Base-by-base conservation (phyloP, 2,113 vertebrate species). In the Phaethon lepturus region DNA sequence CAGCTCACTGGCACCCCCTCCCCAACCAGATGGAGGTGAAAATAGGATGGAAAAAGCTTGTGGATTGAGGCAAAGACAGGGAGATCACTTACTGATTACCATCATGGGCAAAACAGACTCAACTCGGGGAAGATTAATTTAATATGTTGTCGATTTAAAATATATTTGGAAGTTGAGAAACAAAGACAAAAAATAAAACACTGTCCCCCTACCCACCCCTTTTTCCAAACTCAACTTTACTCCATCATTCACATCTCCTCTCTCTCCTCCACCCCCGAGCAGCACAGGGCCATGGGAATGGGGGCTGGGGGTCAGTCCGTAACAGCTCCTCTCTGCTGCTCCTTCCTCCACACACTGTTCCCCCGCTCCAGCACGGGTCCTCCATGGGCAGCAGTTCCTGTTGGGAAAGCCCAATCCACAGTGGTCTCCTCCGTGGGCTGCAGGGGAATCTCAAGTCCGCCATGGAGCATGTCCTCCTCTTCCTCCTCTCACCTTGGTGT, bases 271-370 rank as follows among this genome's bases (percentile, higher is more conserved):
- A 28, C 9, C 8, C 28, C 24, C 3, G 15, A 66, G 35, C 14
- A 3, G 18, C 1, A 0, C 12, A 29, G 15, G 26, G 19, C 15
- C 7, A 20, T 49, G 26, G 53, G 44, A 58, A 33, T 6, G 3
- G 10, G 33, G 11, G 10, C 3, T 13, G 40, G 4, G 20, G 17
- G 8, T 76, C 40, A 31, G 55, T 42, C 55, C 7, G 1, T 40
- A 62, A 16, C 3, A 11, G 53, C 16, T 83, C 38, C 31, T 10
- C 14, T 62, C n/a, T 33, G 40, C 18, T 0, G 3, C 28, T 63
- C 20, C 9, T 53, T 38, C 38, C 26, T 66, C 22, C 23, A 53
- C 23, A 11, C 3, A 3, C 15, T 25, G 13, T 28, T 44, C 20
- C 26, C 22, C 11, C 49, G 42, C 25, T 44, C n/a, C 25, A 29